Evolutionary conservation across 2,113 vertebrate genomes (phyloP), one percentile per base, ranked within the genome.

Genomic region (Paradoxurus hermaphroditus): DNA sequence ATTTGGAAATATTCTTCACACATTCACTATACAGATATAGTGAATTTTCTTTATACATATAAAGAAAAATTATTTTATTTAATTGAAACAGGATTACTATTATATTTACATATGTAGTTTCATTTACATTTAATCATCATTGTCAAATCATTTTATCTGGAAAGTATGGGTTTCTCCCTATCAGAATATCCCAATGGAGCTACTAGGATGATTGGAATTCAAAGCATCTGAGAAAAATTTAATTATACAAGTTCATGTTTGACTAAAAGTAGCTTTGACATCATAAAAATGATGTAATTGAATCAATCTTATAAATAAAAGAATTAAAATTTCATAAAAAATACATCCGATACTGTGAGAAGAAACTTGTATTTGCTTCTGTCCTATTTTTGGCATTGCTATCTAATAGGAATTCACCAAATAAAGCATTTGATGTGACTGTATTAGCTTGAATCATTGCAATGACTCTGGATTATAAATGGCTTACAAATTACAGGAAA

Each of bases 391-490:
- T 85, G 95, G 39, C 27, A 79, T 79, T 88, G 6, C 31, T 97
- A 2, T 36, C 15, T 27, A 85, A 87, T 56, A 84, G 56, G 85
- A 93, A 72, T 90, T 91, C 72, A 93, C n/a, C 49, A 88, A 72
- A 62, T 75, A 94, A 84, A 90, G 21, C 12, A 29, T 95, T 86
- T 9, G 2, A 4, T 93, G 16, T 92, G 36, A 70, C 15, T 68
- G 7, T 68, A 51, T 36, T 89, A 34, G 5, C 82, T 90, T 93
- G 46, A 94, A 82, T 93, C 41, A 83, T 75, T 97, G 14, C 3
- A 62, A 25, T 53, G 86, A 82, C 49, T 86, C 62, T 96, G 41
- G 7, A 86, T 89, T 95, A 91, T 81, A 82, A 96, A 49, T 78
- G 67, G 27, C 3, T 93, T 93, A 81, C 67, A 86, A 86, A 92